These are phyloP conservation scores for Cyphomyrus discorhynchus DNA, from an alignment of 2,113 vertebrate genomes.

Conservation along the genomic window DNA sequence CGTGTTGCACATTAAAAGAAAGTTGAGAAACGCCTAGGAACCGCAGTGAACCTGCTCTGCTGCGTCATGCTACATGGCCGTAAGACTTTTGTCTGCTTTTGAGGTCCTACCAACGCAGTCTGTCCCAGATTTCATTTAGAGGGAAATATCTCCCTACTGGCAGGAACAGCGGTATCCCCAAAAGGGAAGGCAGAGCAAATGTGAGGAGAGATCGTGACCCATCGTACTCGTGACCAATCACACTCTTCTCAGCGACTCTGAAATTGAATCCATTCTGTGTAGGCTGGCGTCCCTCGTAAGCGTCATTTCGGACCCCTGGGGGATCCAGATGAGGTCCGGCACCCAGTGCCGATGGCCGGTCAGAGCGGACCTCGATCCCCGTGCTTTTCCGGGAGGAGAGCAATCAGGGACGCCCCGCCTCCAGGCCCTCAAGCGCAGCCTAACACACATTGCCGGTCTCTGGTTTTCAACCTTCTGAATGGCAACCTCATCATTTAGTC, in stretches of 20 bases:
- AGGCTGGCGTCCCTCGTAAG: not conserved
- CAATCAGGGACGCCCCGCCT: not conserved
- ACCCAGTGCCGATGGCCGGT: not conserved
- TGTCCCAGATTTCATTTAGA: not conserved
- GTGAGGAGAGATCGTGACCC: slow-evolving; percentile 55
- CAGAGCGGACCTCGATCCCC: not conserved
- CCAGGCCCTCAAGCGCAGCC: not conserved
- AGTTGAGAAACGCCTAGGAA: not conserved
- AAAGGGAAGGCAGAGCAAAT: slow-evolving; percentile 31
- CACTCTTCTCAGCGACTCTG: not conserved
- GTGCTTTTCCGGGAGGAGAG: not conserved
- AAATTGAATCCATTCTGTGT: not conserved
- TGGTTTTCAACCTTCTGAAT: not conserved
- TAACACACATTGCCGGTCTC: not conserved
- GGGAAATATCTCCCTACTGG: not conserved
- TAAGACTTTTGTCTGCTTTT: not conserved
- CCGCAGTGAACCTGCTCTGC: not conserved
- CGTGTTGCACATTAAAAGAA: not conserved
- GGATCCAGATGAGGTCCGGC: not conserved
- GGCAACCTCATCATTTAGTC: not conserved
- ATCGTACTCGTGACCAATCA: slow-evolving; percentile 27
- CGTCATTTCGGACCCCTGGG: not conserved
- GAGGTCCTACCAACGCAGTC: not conserved
- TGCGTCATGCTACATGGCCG: not conserved
- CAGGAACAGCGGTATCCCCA: not conserved